Evolutionary conservation across 2,888 invertebrate genomes (phyloP).

Genomic region (Chromoteleia sp.): DNA sequence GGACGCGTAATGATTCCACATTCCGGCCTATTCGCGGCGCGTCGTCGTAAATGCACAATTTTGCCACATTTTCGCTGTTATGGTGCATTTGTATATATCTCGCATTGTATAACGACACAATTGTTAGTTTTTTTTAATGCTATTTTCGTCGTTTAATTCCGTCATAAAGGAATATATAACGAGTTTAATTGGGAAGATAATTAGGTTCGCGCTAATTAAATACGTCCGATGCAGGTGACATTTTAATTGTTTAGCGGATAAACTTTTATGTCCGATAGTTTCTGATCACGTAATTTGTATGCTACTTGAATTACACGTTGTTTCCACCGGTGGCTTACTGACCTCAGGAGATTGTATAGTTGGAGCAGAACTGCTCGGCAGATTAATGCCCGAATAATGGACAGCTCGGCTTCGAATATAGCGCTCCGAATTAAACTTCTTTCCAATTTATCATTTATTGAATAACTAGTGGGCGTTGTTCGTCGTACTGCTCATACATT

Average conservation of each 20-base stretch:
- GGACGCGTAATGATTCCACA: slow-evolving; percentile 8
- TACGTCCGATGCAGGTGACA: slow-evolving; percentile 56
- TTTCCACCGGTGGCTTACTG: slow-evolving; percentile 54
- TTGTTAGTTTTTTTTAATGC: slow-evolving; percentile 28
- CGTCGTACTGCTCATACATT: neutral
- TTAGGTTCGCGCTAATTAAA: slow-evolving; percentile 63
- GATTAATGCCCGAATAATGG: slow-evolving; percentile 60
- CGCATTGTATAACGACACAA: slow-evolving; percentile 14
- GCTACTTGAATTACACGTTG: slow-evolving; percentile 58
- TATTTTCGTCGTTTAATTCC: slow-evolving; percentile 40
- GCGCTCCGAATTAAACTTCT: slow-evolving; percentile 41
- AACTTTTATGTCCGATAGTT: slow-evolving; percentile 59
- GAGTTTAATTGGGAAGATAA: slow-evolving; percentile 52
- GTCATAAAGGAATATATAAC: slow-evolving; percentile 52
- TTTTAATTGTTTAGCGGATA: slow-evolving; percentile 62
- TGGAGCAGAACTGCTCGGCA: slow-evolving; percentile 38
- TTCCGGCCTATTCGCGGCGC: slow-evolving; percentile 13
- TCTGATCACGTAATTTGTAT: slow-evolving; percentile 60
- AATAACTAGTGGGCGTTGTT: neutral
- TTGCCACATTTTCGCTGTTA: slow-evolving; percentile 21
- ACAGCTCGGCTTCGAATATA: slow-evolving; percentile 3
- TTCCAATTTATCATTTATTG: slow-evolving; percentile 23
- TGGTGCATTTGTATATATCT: neutral
- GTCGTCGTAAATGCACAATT: slow-evolving; percentile 13
- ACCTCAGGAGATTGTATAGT: slow-evolving; percentile 61